These are phyloP conservation scores for Branchipolynoe longqiensis DNA, from an alignment of 2,888 invertebrate genomes.

Conservation along the genomic window DNA sequence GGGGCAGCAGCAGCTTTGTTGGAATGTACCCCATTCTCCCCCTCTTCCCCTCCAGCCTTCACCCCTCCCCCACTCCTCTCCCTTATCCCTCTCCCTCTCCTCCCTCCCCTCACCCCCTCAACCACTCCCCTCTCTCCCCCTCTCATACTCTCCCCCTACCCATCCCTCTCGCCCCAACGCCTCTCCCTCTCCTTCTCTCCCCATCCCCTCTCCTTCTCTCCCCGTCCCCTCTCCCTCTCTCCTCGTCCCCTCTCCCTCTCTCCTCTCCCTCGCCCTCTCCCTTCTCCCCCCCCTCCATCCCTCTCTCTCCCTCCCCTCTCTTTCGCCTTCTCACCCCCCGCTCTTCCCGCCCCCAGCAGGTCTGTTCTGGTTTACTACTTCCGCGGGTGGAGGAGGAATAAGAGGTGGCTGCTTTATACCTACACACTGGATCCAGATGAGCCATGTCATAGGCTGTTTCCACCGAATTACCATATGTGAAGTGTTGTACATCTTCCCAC, in stretches of 20 bases:
- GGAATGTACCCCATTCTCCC: neutral
- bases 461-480: too few relatives aligned
- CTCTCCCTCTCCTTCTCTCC: neutral
- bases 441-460: too few relatives aligned
- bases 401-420: too few relatives aligned
- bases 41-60: neutral
- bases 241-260: neutral
- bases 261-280: neutral
- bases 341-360: too few relatives aligned
- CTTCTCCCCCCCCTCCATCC: neutral
- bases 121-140: neutral
- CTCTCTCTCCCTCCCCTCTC: neutral
- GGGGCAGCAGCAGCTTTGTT: too few relatives aligned
- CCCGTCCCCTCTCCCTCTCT: neutral
- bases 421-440: too few relatives aligned
- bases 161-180: too few relatives aligned
- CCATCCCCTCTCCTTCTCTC: neutral
- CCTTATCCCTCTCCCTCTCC: neutral
- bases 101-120: neutral
- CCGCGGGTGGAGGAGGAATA: too few relatives aligned
- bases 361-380: too few relatives aligned
- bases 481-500: too few relatives aligned
- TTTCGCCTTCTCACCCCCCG: neutral
- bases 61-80: neutral
- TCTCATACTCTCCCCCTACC: neutral